Conservation (phyloP, 2,113 vertebrate genomes). For the Melanotaenia duboulayi region DNA sequence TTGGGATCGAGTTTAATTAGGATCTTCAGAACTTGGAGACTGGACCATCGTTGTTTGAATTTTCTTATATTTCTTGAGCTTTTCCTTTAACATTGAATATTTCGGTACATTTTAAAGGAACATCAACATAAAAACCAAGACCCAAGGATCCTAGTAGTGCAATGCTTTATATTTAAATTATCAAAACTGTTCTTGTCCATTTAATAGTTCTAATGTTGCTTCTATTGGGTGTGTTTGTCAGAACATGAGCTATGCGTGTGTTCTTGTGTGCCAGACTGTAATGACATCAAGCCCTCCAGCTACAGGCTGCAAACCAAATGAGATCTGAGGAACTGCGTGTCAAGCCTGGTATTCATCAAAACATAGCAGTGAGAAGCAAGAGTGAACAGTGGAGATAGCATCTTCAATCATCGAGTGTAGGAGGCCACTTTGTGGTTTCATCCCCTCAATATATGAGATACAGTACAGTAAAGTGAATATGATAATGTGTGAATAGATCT, state of each 20-base stretch:
- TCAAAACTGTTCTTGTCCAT: too few species aligned
- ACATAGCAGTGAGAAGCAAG: conserved; percentile 58
- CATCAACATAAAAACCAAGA: too few species aligned
- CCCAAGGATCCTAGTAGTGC: too few species aligned
- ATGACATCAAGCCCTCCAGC: conserved; percentile 56
- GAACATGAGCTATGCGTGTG: not conserved
- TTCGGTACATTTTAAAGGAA: too few species aligned
- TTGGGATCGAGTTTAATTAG: too few species aligned
- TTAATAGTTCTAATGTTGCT: too few species aligned
- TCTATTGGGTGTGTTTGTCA: not conserved
- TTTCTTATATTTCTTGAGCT: too few species aligned
- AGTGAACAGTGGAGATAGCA: conserved; percentile 60
- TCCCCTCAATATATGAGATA: conserved; percentile 59
- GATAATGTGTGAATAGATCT: conserved; percentile 49
- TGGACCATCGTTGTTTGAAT: too few species aligned
- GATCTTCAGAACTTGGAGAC: too few species aligned
- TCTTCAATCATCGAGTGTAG: conserved; percentile 67
- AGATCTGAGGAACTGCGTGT: conserved; percentile 67
- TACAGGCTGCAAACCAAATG: conserved; percentile 67
- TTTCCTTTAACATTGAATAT: too few species aligned
- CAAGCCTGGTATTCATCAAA: conserved; percentile 72
- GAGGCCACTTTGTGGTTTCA: conserved; percentile 56
- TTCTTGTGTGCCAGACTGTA: conserved; percentile 25
- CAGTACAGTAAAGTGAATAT: conserved; percentile 59
- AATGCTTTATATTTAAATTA: too few species aligned